Conservation (phyloP, 2,888 invertebrate genomes). For the Lasioglossum morio region DNA sequence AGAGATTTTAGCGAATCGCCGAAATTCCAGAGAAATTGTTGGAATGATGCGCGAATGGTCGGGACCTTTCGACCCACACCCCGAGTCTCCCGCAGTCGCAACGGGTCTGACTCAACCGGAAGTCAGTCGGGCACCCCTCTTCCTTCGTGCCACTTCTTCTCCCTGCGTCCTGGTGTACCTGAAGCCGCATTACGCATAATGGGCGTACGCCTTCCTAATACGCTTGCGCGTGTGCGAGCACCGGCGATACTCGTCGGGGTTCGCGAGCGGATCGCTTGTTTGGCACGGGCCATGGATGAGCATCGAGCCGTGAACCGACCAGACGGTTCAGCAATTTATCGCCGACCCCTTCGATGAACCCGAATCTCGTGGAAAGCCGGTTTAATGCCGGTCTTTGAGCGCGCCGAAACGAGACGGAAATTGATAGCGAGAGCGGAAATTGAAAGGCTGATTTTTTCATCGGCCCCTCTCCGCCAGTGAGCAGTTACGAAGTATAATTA, state of each 20-base stretch:
- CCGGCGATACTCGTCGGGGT: slow-evolving; percentile 38
- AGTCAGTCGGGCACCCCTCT: slow-evolving; percentile 78
- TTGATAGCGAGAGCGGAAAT: slow-evolving; percentile 9
- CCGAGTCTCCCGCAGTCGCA: slow-evolving; percentile 63
- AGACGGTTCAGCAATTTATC: not conserved
- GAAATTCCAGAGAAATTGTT: slow-evolving; percentile 30
- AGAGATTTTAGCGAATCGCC: slow-evolving; percentile 15
- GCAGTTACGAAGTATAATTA: not conserved
- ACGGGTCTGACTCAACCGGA: slow-evolving; percentile 82
- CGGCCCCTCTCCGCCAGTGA: not conserved
- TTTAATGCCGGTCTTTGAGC: slow-evolving; percentile 10
- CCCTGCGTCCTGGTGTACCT: slow-evolving; percentile 63
- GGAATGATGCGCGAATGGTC: slow-evolving; percentile 41
- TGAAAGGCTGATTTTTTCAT: not conserved
- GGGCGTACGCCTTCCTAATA: slow-evolving; percentile 66
- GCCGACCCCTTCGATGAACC: slow-evolving; percentile 1
- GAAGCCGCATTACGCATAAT: slow-evolving; percentile 75
- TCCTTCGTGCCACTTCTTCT: slow-evolving; percentile 69
- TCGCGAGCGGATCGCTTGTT: slow-evolving; percentile 31
- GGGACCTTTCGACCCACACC: slow-evolving; percentile 66
- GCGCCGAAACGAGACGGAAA: not conserved
- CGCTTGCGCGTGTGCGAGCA: slow-evolving; percentile 55
- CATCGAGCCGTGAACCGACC: slow-evolving; percentile 56
- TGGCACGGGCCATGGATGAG: slow-evolving; percentile 54
- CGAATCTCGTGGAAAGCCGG: slow-evolving; percentile 9